These are phyloP conservation scores for Lamellibrachia luymesi DNA, from an alignment of 1,140 invertebrate genomes.

Conservation along the genomic window DNA sequence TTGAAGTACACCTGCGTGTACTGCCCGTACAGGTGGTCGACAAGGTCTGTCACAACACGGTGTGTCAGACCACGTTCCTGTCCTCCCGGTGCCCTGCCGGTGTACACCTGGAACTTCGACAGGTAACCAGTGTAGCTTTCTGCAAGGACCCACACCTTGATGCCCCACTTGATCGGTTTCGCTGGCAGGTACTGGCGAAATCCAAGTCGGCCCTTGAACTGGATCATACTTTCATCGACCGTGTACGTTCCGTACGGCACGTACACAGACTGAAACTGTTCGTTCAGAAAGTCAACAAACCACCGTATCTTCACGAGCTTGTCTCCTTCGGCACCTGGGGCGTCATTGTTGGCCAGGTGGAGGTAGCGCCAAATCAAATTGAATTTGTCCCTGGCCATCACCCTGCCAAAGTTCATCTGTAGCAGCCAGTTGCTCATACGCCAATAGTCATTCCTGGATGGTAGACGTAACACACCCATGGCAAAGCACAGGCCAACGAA, in stretches of 20 bases:
- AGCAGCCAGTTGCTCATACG: too few species aligned
- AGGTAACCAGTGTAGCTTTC: constrained; percentile 29
- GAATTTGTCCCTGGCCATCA: neutral
- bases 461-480: too few species aligned
- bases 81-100: neutral
- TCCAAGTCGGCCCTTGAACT: constrained; percentile 52
- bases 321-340: neutral
- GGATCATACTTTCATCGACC: constrained; percentile 56
- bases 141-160: constrained; percentile 48
- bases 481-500: too few species aligned
- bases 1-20: too few species aligned
- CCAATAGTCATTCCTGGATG: too few species aligned
- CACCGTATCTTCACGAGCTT: neutral
- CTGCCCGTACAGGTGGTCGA: too few species aligned
- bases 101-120: constrained; percentile 11
- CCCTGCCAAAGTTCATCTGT: too few species aligned
- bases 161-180: constrained; percentile 57
- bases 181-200: constrained; percentile 55
- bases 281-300: neutral
- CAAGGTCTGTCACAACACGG: too few species aligned
- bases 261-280: neutral
- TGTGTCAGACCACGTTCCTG: too few species aligned
- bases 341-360: neutral
- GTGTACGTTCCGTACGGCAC: constrained; percentile 14
- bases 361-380: neutral